Percentiles rank a stretch among this genome's conserved stretches.
These are phyloP conservation scores for Poeciliopsis retropinna DNA, from an alignment of 2,113 vertebrate genomes.

Conservation along the genomic window DNA sequence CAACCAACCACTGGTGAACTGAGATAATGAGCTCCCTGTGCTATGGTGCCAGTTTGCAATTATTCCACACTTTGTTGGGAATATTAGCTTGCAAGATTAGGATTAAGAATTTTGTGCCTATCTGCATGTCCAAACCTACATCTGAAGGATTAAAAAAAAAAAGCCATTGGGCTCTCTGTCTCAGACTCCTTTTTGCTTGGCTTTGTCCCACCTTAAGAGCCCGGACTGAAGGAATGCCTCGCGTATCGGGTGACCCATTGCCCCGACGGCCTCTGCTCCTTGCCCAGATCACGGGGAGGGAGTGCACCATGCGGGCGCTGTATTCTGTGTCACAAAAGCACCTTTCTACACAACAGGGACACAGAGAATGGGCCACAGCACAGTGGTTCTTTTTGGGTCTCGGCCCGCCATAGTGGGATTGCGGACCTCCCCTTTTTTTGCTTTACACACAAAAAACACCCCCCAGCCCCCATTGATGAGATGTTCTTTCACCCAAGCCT, in stretches of 20 bases:
- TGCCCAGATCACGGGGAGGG: constrained; percentile 59
- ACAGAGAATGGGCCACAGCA: constrained; percentile 75
- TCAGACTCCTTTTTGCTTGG: constrained; percentile 60
- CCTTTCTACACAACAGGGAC: constrained; percentile 77
- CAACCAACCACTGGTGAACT: constrained; percentile 59
- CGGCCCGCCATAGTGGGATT: constrained; percentile 77
- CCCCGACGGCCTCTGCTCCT: constrained; percentile 70
- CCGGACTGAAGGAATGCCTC: constrained; percentile 69
- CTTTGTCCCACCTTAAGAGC: constrained; percentile 65
- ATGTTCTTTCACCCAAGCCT: constrained; percentile 58
- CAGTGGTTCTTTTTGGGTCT: constrained; percentile 72
- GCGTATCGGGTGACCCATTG: constrained; percentile 78
- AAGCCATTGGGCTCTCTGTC: constrained; percentile 45
- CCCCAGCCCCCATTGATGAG: constrained; percentile 79
- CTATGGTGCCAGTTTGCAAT: constrained; percentile 22
- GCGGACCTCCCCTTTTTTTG: constrained; percentile 69
- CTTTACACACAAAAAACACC: constrained; percentile 26
- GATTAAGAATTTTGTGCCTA: not conserved
- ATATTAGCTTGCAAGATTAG: not conserved
- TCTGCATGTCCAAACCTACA: not conserved
- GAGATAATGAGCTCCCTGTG: constrained; percentile 55
- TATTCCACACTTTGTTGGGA: not conserved
- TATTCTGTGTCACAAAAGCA: constrained; percentile 84
- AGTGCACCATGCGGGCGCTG: constrained; percentile 66
- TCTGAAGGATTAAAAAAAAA: constrained; percentile 20